Percentiles rank a stretch among this genome's conserved stretches.
These are phyloP conservation scores for Nemotelus nigrinus DNA, from an alignment of 2,888 invertebrate species.

Conservation along the genomic window DNA sequence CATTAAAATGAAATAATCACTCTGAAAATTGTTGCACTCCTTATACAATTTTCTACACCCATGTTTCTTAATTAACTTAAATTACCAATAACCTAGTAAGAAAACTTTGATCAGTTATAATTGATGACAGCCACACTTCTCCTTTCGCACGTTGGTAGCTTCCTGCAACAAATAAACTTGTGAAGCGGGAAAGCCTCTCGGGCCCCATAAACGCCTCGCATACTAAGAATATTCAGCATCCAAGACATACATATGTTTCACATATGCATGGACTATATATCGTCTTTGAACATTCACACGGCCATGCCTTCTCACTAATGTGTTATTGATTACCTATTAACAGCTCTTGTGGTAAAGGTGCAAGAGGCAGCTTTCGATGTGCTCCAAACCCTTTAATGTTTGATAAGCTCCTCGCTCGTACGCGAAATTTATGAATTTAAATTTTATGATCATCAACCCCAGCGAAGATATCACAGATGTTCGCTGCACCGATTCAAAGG, in stretches of 20 bases:
- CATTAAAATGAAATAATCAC: too few species aligned
- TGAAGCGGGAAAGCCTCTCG: too few species aligned
- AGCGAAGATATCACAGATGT: background rate
- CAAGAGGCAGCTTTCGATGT: background rate
- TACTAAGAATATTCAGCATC: too few species aligned
- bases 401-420: slow-evolving; percentile 16
- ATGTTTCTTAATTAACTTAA: too few species aligned
- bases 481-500: background rate
- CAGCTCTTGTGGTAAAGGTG: background rate
- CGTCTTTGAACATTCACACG: background rate
- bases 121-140: background rate
- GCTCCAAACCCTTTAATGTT: background rate
- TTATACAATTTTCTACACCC: too few species aligned
- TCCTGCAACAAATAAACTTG: background rate
- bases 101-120: background rate
- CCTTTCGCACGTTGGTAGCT: background rate
- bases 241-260: background rate
- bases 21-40: too few species aligned
- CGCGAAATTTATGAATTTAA: slow-evolving; percentile 7
- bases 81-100: too few species aligned
- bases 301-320: slow-evolving; percentile 21
- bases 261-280: background rate
- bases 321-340: slow-evolving; percentile 40
- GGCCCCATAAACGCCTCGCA: too few species aligned
- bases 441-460: background rate